phyloP scores from a whole-genome alignment of 2,113 vertebrate genomes.

The Sorex fumeus region DNA sequence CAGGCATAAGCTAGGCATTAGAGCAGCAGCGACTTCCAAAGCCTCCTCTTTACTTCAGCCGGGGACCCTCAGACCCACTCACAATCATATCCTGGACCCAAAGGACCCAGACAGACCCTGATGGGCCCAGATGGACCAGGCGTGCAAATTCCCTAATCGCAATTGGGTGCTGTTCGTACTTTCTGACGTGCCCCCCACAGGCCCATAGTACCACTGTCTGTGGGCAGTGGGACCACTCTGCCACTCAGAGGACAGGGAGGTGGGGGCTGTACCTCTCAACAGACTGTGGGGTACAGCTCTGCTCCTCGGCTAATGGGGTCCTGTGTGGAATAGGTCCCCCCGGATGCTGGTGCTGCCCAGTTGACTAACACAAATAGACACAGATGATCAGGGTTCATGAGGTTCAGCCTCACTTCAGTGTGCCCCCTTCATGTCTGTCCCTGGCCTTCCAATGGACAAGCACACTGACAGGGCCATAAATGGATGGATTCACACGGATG shows the following conservation, averaged over 20 bases:
- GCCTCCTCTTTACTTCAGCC: background rate
- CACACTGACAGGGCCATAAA: background rate
- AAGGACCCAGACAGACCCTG: too few relatives aligned
- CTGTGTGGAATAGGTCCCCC: too few relatives aligned
- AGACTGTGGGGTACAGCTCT: background rate
- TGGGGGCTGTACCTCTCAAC: background rate
- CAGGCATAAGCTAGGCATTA: rapidly evolving
- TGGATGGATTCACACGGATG: background rate
- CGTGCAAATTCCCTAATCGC: background rate
- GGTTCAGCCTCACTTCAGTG: background rate
- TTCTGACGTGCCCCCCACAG: background rate
- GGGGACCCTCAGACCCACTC: background rate
- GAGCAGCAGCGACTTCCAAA: background rate
- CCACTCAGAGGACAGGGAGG: background rate
- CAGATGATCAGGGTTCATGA: too few relatives aligned
- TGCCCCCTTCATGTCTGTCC: background rate
- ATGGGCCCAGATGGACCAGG: too few relatives aligned
- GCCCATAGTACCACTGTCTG: rapidly evolving
- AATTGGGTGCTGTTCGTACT: background rate
- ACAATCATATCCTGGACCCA: background rate
- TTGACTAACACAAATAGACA: background rate
- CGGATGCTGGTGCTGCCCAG: too few relatives aligned
- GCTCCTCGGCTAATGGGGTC: background rate
- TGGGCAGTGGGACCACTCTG: background rate
- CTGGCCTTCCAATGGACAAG: background rate